Conservation (phyloP, 2,888 invertebrate species). For the Cheilosia variabilis region DNA sequence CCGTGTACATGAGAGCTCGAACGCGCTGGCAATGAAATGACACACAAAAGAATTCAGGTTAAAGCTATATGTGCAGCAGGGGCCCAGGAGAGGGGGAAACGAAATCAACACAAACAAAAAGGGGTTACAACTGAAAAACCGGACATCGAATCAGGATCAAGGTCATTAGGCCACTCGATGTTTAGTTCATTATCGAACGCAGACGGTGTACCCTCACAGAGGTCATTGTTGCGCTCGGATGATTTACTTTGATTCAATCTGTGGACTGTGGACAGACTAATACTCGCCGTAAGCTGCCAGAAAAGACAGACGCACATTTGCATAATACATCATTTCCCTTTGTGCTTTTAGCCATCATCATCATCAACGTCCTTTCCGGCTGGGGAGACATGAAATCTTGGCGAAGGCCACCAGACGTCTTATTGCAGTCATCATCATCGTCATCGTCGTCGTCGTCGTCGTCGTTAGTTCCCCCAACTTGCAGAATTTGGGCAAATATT, state of each 20-base stretch:
- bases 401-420: constrained; percentile 61
- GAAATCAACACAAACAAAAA: constrained; percentile 3
- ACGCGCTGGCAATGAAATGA: constrained; percentile 23
- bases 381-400: constrained; percentile 21
- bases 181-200: neutral
- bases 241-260: too few relatives aligned
- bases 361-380: constrained; percentile 31
- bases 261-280: neutral
- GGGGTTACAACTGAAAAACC: constrained; percentile 26
- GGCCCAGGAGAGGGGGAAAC: neutral
- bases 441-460: constrained; percentile 6
- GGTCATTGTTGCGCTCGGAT: too few relatives aligned
- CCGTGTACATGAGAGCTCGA: neutral
- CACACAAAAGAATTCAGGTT: constrained; percentile 39
- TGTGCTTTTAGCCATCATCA: constrained; percentile 19
- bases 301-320: constrained; percentile 17
- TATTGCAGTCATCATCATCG: constrained; percentile 5
- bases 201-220: too few relatives aligned
- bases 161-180: constrained; percentile 41
- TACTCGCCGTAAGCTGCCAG: neutral
- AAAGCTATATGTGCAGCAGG: neutral
- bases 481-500: constrained; percentile 12
- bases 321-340: constrained; percentile 44
- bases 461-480: constrained; percentile 26
- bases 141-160: constrained; percentile 41